phyloP scores from a whole-genome alignment of 2,113 vertebrate genomes.

The Cinclus mexicanus region DNA sequence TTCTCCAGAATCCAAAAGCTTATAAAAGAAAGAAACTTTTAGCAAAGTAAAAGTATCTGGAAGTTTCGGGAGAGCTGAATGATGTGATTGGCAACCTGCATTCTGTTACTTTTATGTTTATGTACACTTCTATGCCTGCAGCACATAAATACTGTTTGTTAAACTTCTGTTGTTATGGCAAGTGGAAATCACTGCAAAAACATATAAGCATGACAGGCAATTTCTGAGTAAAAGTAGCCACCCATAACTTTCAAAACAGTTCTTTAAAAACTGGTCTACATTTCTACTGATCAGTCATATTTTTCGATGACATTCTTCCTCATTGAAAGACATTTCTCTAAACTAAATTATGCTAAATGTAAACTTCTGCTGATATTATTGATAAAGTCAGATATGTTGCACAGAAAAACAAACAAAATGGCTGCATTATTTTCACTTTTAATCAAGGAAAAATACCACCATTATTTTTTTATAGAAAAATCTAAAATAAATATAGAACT shows the following conservation, averaged over 20 bases:
- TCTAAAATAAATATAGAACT: background rate
- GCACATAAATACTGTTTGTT: slow-evolving; percentile 58
- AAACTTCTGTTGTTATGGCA: slow-evolving; percentile 65
- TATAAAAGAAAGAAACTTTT: slow-evolving; percentile 38
- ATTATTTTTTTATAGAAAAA: background rate
- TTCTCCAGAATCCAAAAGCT: background rate
- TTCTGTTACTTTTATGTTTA: slow-evolving; percentile 61
- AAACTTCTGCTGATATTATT: background rate
- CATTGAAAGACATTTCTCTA: background rate
- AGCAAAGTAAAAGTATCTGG: slow-evolving; percentile 42
- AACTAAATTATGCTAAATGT: background rate
- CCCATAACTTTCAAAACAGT: background rate
- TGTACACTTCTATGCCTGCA: slow-evolving; percentile 41
- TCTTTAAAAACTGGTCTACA: background rate
- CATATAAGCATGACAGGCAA: slow-evolving; percentile 17
- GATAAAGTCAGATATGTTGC: background rate
- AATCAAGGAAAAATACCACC: background rate
- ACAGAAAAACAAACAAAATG: background rate
- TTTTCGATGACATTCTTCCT: background rate
- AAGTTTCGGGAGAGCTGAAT: slow-evolving; percentile 31
- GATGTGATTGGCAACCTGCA: slow-evolving; percentile 60
- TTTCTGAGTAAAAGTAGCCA: slow-evolving; percentile 49
- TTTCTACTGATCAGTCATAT: background rate
- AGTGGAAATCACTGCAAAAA: slow-evolving; percentile 58
- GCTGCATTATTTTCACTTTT: background rate